Evolutionary conservation across 2,888 invertebrate genomes (phyloP).

Genomic region (Hydrotaea cyrtoneurina): DNA sequence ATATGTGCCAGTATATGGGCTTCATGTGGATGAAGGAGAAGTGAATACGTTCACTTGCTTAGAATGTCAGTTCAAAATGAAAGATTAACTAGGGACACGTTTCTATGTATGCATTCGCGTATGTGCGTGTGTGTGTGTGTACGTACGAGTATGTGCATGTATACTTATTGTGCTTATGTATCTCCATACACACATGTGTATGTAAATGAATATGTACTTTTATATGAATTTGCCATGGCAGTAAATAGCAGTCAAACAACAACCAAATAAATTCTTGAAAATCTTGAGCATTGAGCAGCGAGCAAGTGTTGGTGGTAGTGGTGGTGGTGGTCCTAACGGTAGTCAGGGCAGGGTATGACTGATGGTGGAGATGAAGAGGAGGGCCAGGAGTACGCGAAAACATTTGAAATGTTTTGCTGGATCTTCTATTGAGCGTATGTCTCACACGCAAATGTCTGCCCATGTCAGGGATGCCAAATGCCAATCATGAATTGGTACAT

Average conservation of each 20-base stretch:
- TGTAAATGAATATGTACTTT: not conserved
- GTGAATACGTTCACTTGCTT: slow-evolving; percentile 41
- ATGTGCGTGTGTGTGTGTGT: not conserved
- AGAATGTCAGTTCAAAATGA: slow-evolving; percentile 45
- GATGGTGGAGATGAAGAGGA: no score
- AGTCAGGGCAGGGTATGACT: not conserved
- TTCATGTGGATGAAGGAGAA: not conserved
- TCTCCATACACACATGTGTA: not conserved
- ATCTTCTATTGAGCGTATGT: slow-evolving; percentile 48
- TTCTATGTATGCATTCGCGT: not conserved
- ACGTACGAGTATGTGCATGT: not conserved
- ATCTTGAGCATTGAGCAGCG: slow-evolving; percentile 33
- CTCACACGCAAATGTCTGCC: slow-evolving; percentile 53
- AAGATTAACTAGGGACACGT: slow-evolving; percentile 46
- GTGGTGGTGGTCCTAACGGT: not conserved
- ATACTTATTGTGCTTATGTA: no score
- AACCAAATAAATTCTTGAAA: slow-evolving; percentile 50
- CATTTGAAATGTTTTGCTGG: slow-evolving; percentile 42
- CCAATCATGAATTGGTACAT: not conserved
- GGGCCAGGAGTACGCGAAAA: slow-evolving; percentile 5
- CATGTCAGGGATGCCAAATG: slow-evolving; percentile 8
- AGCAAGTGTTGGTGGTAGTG: no score
- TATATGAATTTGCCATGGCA: slow-evolving; percentile 9
- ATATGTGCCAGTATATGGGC: not conserved
- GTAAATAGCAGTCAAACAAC: slow-evolving; percentile 53